phyloP scores from a whole-genome alignment of 2,113 vertebrate genomes.

The Perccottus glenii region DNA sequence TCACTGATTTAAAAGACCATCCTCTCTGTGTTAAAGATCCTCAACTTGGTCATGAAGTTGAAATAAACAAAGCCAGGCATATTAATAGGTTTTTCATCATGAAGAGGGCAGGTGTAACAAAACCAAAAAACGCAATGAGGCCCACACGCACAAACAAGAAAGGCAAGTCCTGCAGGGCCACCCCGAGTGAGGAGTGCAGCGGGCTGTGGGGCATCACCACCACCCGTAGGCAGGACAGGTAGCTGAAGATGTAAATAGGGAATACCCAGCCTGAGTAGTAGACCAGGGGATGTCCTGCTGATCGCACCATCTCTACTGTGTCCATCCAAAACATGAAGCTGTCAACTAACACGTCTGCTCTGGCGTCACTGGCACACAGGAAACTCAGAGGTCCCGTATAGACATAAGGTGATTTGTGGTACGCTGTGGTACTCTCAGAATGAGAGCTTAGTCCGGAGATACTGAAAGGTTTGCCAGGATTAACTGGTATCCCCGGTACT shows the following conservation, averaged over 20 bases:
- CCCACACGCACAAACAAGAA: constrained; percentile 82
- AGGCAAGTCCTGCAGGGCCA: constrained; percentile 84
- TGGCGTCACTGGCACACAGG: constrained; percentile 73
- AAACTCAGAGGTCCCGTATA: constrained; percentile 69
- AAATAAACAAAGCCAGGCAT: constrained; percentile 80
- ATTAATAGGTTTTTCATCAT: constrained; percentile 85
- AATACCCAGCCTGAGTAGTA: constrained; percentile 84
- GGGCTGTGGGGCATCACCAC: constrained; percentile 79
- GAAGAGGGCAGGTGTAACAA: constrained; percentile 82
- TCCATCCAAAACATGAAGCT: constrained; percentile 85
- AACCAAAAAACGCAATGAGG: constrained; percentile 80
- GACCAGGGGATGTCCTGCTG: constrained; percentile 72
- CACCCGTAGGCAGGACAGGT: constrained; percentile 82
- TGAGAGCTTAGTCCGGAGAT: constrained; percentile 50
- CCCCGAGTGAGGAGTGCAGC: constrained; percentile 72
- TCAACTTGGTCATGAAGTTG: constrained; percentile 83
- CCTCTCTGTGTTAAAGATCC: constrained; percentile 80
- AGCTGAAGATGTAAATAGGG: constrained; percentile 85
- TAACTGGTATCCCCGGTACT: constrained; percentile 38
- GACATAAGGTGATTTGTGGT: constrained; percentile 46
- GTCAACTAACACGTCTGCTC: constrained; percentile 78
- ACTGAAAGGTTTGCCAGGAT: constrained; percentile 47
- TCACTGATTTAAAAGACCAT: constrained; percentile 60
- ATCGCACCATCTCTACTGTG: constrained; percentile 84
- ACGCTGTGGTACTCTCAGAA: constrained; percentile 39